Evolutionary conservation across 2,888 invertebrate species (phyloP).

Genomic region (Himalopsyche kuldschensis): DNA sequence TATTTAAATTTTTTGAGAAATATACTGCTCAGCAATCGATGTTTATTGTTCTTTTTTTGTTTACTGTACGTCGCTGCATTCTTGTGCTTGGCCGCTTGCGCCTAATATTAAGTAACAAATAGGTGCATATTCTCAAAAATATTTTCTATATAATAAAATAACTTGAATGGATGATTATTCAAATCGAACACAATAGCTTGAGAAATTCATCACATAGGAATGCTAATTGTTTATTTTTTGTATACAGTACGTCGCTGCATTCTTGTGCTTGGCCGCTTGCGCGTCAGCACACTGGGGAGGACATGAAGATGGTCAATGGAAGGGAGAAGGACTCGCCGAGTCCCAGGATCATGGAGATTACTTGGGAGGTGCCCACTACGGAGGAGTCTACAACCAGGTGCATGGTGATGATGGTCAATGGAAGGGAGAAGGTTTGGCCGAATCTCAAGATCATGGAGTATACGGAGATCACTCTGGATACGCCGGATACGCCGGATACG

Average conservation of each 20-base stretch:
- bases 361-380: too few species aligned
- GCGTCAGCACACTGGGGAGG: background rate
- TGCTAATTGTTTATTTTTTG: background rate
- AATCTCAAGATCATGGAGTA: conserved; percentile 23
- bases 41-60: background rate
- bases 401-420: conserved; percentile 21
- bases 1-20: too few species aligned
- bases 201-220: too few species aligned
- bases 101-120: too few species aligned
- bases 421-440: conserved; percentile 20
- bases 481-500: conserved; percentile 46
- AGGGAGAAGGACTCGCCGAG: conserved; percentile 22
- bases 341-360: conserved; percentile 23
- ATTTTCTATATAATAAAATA: too few species aligned
- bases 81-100: conserved; percentile 14
- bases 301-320: conserved; percentile 12
- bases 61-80: conserved; percentile 17
- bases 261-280: conserved; percentile 15
- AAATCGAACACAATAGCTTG: too few species aligned
- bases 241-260: conserved; percentile 17
- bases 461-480: conserved; percentile 55
- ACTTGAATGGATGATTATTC: too few species aligned
- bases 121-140: too few species aligned
- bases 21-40: too few species aligned
- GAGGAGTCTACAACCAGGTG: too few species aligned